Conservation (phyloP, 23 tunicate species). For the Ascidia mentula region DNA sequence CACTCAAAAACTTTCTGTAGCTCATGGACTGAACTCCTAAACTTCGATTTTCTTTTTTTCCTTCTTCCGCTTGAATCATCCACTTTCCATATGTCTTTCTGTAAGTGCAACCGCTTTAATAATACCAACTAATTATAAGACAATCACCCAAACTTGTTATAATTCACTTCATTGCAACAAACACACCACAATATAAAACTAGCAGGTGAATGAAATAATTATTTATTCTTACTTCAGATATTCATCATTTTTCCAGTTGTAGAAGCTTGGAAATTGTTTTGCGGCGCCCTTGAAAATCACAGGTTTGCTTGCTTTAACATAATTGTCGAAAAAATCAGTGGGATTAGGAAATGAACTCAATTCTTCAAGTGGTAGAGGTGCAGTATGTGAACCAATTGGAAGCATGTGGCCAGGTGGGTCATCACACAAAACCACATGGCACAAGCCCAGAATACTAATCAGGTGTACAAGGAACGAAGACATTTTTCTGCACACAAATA, state of each 20-base stretch:
- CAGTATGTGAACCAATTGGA: slow-evolving; percentile 60
- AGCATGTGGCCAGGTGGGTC: slow-evolving; percentile 66
- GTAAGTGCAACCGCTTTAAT: not conserved
- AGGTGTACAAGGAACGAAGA: not conserved
- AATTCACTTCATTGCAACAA: no score
- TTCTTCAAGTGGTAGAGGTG: slow-evolving; percentile 36
- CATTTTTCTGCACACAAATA: not conserved
- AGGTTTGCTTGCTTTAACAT: slow-evolving; percentile 38
- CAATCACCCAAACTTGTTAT: not conserved
- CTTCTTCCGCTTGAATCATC: slow-evolving; percentile 58
- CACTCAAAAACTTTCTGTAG: slow-evolving; percentile 29
- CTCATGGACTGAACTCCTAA: slow-evolving; percentile 20
- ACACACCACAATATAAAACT: not conserved
- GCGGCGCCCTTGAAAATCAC: slow-evolving; percentile 64
- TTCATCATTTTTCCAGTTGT: slow-evolving; percentile 40
- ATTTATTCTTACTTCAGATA: slow-evolving; percentile 50
- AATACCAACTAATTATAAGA: not conserved
- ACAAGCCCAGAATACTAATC: not conserved
- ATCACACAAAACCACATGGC: not conserved
- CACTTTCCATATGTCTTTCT: slow-evolving; percentile 45
- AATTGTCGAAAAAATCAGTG: slow-evolving; percentile 48
- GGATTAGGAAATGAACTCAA: slow-evolving; percentile 42
- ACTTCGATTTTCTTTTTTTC: slow-evolving; percentile 64
- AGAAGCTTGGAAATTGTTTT: slow-evolving; percentile 34
- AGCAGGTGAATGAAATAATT: not conserved